These are phyloP conservation scores for Colossoma macropomum DNA, from an alignment of 2,113 vertebrate species.

Conservation along the genomic window DNA sequence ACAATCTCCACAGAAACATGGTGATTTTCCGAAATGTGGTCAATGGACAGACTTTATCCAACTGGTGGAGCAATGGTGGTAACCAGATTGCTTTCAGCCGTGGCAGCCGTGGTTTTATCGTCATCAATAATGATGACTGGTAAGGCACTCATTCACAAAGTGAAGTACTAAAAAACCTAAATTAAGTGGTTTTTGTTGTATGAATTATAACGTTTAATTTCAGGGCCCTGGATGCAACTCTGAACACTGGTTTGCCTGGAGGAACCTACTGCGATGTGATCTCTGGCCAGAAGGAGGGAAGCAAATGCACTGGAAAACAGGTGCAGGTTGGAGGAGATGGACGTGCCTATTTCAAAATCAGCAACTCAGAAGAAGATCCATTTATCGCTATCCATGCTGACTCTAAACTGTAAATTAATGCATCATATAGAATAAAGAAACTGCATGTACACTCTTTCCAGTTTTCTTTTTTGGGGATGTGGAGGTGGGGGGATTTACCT, in stretches of 20 bases:
- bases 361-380: slow-evolving; percentile 84
- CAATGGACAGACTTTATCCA: slow-evolving; percentile 81
- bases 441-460: background rate
- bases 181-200: background rate
- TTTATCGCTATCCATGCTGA: slow-evolving; percentile 87
- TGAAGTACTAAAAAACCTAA: background rate
- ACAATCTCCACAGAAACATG: slow-evolving; percentile 84
- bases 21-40: slow-evolving; percentile 89
- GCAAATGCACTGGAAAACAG: slow-evolving; percentile 82
- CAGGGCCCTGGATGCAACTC: slow-evolving; percentile 78
- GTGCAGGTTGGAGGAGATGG: slow-evolving; percentile 80
- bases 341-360: slow-evolving; percentile 82
- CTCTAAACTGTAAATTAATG: slow-evolving; percentile 74
- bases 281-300: slow-evolving; percentile 84
- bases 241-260: slow-evolving; percentile 86
- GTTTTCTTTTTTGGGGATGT: background rate
- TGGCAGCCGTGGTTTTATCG: slow-evolving; percentile 85
- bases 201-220: background rate
- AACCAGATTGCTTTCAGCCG: slow-evolving; percentile 94
- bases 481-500: too few species aligned
- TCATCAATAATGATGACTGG: slow-evolving; percentile 90
- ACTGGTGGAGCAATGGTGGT: slow-evolving; percentile 93
- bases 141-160: slow-evolving; percentile 49
- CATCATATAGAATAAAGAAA: slow-evolving; percentile 8
- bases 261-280: slow-evolving; percentile 94